Percentiles rank a stretch among this genome's conserved stretches.
These are phyloP conservation scores for Syrista parreyssii DNA, from an alignment of 2,888 invertebrate genomes.

Conservation along the genomic window DNA sequence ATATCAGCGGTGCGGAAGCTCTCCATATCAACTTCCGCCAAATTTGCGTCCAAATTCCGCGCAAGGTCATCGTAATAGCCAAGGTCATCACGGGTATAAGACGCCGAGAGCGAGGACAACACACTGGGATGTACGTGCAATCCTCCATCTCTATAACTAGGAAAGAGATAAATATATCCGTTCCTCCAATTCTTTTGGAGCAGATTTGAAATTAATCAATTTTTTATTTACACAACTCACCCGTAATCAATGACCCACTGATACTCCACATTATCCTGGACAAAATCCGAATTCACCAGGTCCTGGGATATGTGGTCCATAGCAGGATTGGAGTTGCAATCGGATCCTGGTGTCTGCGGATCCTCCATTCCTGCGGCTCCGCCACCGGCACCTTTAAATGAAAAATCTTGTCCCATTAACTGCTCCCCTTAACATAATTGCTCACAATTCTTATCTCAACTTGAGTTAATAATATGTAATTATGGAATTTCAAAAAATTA, in stretches of 20 bases:
- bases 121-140: constrained; percentile 84
- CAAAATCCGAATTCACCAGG: constrained; percentile 72
- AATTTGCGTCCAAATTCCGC: constrained; percentile 89
- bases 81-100: constrained; percentile 77
- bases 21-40: constrained; percentile 96
- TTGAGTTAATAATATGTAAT: background rate
- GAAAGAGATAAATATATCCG: constrained; percentile 17
- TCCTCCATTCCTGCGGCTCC: constrained; percentile 60
- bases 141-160: constrained; percentile 81
- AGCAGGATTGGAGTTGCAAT: constrained; percentile 71
- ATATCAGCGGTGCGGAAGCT: constrained; percentile 93
- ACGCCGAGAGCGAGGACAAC: constrained; percentile 83
- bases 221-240: constrained; percentile 64
- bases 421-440: background rate
- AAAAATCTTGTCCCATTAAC: background rate
- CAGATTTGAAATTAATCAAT: background rate
- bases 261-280: constrained; percentile 90
- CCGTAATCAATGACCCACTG: constrained; percentile 93
- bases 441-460: background rate
- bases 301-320: constrained; percentile 70
- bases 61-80: constrained; percentile 87
- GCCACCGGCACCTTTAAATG: constrained; percentile 48
- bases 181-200: constrained; percentile 9
- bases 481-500: background rate
- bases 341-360: constrained; percentile 69